Conservation (phyloP, 1,140 invertebrate species). For the Trypoxylus dichotomus region DNA sequence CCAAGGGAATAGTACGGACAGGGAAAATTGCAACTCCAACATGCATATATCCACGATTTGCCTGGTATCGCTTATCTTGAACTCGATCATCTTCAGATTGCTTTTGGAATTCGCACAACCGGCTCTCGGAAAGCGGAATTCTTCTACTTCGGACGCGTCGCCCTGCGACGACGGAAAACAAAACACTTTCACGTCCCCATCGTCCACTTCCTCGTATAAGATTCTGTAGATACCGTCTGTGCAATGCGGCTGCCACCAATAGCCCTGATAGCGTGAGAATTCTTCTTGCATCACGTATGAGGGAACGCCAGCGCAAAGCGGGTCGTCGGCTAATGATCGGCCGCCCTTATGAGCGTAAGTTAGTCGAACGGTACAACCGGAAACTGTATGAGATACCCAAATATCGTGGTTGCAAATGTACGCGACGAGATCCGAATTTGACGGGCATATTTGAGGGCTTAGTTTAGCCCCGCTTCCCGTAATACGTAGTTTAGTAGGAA, state of each 20-base stretch:
- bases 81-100: constrained; percentile 85
- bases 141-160: constrained; percentile 78
- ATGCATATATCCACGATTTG: constrained; percentile 68
- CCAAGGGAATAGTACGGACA: constrained; percentile 83
- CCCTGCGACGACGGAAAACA: constrained; percentile 82
- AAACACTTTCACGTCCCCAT: constrained; percentile 89
- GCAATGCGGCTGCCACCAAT: constrained; percentile 93
- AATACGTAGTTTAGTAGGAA: constrained; percentile 72
- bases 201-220: constrained; percentile 95
- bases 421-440: constrained; percentile 82
- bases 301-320: constrained; percentile 86
- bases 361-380: constrained; percentile 71
- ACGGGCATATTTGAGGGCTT: constrained; percentile 90
- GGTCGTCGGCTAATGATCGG: constrained; percentile 75
- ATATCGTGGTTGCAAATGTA: constrained; percentile 90
- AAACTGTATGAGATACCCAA: constrained; percentile 80
- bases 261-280: constrained; percentile 87
- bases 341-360: constrained; percentile 82
- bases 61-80: constrained; percentile 68
- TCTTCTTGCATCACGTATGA: constrained; percentile 99
- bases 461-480: constrained; percentile 72
- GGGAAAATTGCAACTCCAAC: constrained; percentile 71
- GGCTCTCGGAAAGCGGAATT: constrained; percentile 90
- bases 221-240: constrained; percentile 70
- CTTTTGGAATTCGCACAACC: constrained; percentile 89